Percentiles rank a stretch among this genome's conserved stretches.
Conservation (phyloP, 2,113 vertebrate genomes). For the Lepus americanus region DNA sequence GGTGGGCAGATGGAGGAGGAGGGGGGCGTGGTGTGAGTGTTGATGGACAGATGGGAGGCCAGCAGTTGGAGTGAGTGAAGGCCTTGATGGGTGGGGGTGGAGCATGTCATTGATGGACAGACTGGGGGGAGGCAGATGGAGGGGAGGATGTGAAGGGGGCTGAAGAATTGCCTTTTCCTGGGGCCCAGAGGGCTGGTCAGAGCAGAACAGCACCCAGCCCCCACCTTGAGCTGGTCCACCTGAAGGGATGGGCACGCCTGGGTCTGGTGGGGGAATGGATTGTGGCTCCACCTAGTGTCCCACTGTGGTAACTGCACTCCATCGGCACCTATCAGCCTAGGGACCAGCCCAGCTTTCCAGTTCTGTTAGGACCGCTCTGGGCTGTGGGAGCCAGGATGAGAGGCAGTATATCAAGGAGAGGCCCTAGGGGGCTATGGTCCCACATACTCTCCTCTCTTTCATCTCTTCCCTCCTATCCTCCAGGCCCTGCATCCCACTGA, state of each 20-base stretch:
- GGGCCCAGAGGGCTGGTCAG: background rate
- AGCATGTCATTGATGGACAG: background rate
- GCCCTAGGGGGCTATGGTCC: background rate
- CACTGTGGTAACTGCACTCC: background rate
- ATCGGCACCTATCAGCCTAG: background rate
- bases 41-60: background rate
- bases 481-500: background rate
- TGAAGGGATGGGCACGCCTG: background rate
- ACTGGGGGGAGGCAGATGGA: background rate
- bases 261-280: background rate
- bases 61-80: background rate
- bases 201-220: rapidly evolving
- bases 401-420: background rate
- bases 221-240: background rate
- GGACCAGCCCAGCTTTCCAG: no score
- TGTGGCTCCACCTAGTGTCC: slow-evolving; percentile 53
- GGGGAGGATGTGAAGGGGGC: background rate
- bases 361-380: background rate
- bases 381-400: background rate
- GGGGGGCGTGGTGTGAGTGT: background rate
- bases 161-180: background rate
- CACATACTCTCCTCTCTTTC: background rate
- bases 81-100: background rate
- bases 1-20: background rate
- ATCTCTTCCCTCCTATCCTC: no score